A percentile compares a stretch with the other conserved stretches of the same genome.
Evolutionary conservation across 2,113 vertebrate species (phyloP).

Genomic region (Melospiza georgiana): DNA sequence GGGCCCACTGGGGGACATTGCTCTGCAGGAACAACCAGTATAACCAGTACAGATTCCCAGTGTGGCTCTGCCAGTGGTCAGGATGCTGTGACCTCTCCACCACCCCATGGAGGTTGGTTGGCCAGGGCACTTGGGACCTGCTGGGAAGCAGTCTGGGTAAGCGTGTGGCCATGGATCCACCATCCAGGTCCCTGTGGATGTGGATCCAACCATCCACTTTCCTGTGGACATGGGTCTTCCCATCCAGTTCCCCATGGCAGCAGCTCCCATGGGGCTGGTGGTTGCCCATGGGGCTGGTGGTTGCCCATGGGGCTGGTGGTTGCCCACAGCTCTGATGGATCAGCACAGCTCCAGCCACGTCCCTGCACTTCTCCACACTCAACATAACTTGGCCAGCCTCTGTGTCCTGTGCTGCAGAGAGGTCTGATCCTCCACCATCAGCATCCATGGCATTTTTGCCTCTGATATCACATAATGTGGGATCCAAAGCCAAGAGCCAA

Average conservation of each 20-base stretch:
- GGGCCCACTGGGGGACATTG: neutral
- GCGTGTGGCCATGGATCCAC: neutral
- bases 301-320: neutral
- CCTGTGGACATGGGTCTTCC: neutral
- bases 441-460: neutral
- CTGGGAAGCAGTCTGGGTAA: neutral
- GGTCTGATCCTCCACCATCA: neutral
- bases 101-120: fast-evolving
- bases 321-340: neutral
- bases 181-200: fast-evolving
- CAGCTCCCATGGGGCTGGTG: neutral
- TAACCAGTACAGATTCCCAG: neutral
- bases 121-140: neutral
- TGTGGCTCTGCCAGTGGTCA: neutral
- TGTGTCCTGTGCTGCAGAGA: fast-evolving
- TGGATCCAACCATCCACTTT: neutral
- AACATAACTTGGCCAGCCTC: fast-evolving
- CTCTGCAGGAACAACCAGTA: neutral
- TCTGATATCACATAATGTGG: neutral
- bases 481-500: neutral
- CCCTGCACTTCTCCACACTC: fast-evolving
- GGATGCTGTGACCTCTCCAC: neutral
- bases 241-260: neutral
- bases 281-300: neutral
- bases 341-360: fast-evolving